Evolutionary conservation across 2,888 invertebrate genomes (phyloP).

Genomic region (Lithophane ornitopus): DNA sequence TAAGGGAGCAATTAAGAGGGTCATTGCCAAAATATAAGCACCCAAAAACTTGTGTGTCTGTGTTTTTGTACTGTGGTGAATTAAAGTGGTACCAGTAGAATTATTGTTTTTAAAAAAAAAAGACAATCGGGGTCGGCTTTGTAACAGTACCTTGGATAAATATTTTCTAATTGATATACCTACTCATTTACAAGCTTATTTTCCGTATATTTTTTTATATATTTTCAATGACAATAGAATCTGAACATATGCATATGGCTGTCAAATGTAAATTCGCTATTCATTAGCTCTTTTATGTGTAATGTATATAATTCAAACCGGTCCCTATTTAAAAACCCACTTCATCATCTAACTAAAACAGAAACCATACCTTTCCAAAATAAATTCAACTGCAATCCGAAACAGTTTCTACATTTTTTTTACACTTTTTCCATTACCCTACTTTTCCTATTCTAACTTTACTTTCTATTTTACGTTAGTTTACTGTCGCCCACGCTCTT

Average conservation of each 20-base stretch:
- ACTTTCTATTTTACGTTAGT: neutral
- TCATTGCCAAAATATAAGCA: no score
- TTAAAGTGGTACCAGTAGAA: no score
- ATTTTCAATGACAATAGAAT: neutral
- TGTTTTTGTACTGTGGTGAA: no score
- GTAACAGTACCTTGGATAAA: no score
- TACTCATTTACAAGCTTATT: neutral
- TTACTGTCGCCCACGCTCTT: slow-evolving; percentile 15
- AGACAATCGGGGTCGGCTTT: no score
- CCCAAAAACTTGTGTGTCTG: no score
- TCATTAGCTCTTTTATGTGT: neutral
- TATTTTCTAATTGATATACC: neutral
- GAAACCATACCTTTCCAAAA: neutral
- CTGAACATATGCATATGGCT: no score
- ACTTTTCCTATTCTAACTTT: neutral
- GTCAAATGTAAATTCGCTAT: no score
- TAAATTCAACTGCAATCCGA: neutral
- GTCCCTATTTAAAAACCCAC: neutral
- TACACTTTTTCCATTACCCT: neutral
- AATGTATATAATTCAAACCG: neutral
- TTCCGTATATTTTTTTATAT: no score
- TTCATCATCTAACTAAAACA: neutral
- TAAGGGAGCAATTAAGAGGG: no score
- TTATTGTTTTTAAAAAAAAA: no score
- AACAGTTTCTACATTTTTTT: neutral